These are phyloP conservation scores for Dascyllus trimaculatus DNA, from an alignment of 2,113 vertebrate genomes.

Conservation along the genomic window DNA sequence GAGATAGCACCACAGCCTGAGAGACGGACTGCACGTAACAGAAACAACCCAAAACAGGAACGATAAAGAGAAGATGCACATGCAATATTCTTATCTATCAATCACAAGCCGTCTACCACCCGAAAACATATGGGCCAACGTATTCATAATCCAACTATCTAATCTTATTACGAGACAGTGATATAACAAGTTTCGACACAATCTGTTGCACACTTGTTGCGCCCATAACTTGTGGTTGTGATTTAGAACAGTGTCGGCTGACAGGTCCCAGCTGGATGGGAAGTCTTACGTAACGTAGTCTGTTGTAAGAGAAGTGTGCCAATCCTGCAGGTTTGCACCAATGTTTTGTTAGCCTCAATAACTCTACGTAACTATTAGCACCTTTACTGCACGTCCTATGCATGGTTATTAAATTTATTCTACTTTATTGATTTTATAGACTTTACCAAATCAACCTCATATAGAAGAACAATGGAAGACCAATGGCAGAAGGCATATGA, in stretches of 20 bases:
- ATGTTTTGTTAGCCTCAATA: not conserved
- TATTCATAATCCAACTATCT: too few relatives aligned
- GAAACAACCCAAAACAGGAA: too few relatives aligned
- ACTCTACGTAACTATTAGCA: not conserved
- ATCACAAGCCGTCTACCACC: not conserved
- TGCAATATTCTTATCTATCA: too few relatives aligned
- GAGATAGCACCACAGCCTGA: too few relatives aligned
- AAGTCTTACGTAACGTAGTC: conserved; percentile 20
- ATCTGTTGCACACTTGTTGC: not conserved
- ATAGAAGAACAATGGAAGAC: conserved; percentile 71
- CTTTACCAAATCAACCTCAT: too few relatives aligned
- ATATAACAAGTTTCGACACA: not conserved
- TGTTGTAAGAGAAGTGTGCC: conserved; percentile 23
- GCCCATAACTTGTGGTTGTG: not conserved
- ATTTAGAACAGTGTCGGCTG: not conserved
- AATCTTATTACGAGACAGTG: not conserved
- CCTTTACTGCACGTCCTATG: not conserved
- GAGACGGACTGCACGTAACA: too few relatives aligned
- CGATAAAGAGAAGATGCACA: too few relatives aligned
- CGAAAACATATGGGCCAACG: too few relatives aligned
- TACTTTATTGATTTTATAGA: not conserved
- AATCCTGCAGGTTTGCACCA: not conserved
- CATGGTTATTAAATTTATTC: conserved; percentile 13
- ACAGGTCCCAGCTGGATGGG: not conserved
- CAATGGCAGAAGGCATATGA: conserved; percentile 77